Base-by-base conservation (phyloP, 2,797 vertebrate genomes). In the Nyctalus aviator region DNA sequence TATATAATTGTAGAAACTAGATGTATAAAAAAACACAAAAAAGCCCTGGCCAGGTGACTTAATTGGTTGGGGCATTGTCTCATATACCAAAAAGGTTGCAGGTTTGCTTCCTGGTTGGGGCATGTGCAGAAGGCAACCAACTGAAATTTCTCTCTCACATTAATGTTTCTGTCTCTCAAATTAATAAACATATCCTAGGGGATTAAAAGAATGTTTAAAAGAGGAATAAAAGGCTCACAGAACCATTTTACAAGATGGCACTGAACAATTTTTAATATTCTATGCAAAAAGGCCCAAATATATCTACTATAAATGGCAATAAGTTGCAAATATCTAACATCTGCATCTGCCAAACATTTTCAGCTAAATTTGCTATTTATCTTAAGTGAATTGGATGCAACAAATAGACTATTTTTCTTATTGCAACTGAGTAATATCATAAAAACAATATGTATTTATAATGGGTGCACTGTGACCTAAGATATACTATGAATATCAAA, bases 291-390 rank as follows among this genome's bases (percentile, higher is more conserved):
- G 53, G 50, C 64, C 23, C 23, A 69, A 94, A 95, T 62, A 88
- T 72, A 84, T 13, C 69, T 87, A 88, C 9, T 46, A 88, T 32
- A 94, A 73, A 92, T 41, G 37, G 20, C 50, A 87, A 23, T 82
- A 87, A 46, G 2, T 41, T 91, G 35, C 13, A 83, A 59, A 20
- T 85, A 89, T 76, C 85, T 93, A 76, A 14, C 15, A 37, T 69
- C 23, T 25, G 84, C 0, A 75, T 13, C 64, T 85, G 50, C 20
- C 23, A 85, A 69, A 73, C 8, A 7, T 93, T 94, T 88, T 69
- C 53, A 86, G 73, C 20, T 69, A 86, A 41, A 35, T 78, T 92
- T 95, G 85, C 71, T 83, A 78, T 41, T 88, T 86, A 92, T 86
- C 17, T 46, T 91, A 85, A 94, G 46, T 77, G 50, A 94, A 78